These are phyloP conservation scores for Strix uralensis DNA, from an alignment of 2,113 vertebrate genomes.

Conservation along the genomic window DNA sequence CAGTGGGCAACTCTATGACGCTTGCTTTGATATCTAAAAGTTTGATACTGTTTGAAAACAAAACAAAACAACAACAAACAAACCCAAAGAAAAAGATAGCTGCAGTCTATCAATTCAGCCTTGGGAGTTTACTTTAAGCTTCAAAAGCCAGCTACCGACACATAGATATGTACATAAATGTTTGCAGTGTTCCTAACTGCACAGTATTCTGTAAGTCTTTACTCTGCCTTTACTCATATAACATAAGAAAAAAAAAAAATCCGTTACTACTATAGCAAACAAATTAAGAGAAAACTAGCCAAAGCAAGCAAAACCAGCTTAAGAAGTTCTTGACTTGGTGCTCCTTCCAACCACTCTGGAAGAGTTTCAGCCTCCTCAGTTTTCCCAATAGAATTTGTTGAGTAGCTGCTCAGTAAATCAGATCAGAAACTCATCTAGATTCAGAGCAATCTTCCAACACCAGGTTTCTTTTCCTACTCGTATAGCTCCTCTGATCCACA, in stretches of 20 bases:
- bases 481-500: background rate
- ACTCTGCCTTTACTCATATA: background rate
- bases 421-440: background rate
- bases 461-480: background rate
- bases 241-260: background rate
- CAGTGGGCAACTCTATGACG: fast-evolving
- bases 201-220: background rate
- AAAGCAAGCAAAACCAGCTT: background rate
- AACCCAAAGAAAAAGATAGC: background rate
- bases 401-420: background rate
- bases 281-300: background rate
- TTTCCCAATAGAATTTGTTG: background rate
- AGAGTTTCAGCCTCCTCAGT: background rate
- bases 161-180: background rate
- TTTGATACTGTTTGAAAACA: background rate
- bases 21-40: background rate
- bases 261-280: background rate
- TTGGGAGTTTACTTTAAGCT: background rate
- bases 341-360: background rate
- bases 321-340: background rate
- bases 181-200: background rate
- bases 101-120: background rate
- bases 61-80: too few relatives aligned
- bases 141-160: background rate
- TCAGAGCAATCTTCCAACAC: background rate